Evolutionary conservation across 2,888 invertebrate species (phyloP), one percentile per base, ranked within the genome.

Genomic region (Incurvaria masculella): DNA sequence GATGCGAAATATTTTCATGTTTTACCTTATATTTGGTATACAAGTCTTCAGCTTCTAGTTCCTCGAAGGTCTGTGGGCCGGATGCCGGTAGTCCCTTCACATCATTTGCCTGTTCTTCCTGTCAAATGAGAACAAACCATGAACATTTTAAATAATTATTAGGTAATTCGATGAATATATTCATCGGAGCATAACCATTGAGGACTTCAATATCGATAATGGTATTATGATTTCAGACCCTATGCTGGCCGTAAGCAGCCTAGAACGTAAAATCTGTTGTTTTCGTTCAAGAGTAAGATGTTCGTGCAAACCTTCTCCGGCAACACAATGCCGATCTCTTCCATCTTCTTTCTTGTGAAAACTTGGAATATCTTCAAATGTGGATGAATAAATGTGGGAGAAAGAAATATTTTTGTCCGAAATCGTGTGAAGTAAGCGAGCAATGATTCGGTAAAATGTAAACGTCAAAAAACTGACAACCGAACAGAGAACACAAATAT

Each of bases 1-100:
- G 47, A 49, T 55, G 17, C 5, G 10, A 10, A 44, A 17, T 4
- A 38, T 18, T 17, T 40, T 14, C 27, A 52, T 47, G 48, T 23
- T 4, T 52, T 79, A 91, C 92, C 86, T 97, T 97, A 63, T 91
- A 97, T 72, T 94, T 95, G 14, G 95, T 95, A 68, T 96, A 97
- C 45, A 97, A 80, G 80, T 97, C 97, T 69, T 96, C 95, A 40
- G 89, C 81, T 67, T 96, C 96, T 53, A 91, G 62, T 60, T 93
- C 93, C 59, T 93, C 93, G 53, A 89, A 81, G 17, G 85, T 80
- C 58, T 86, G 87, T 16, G 85, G 82, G 23, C 86, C 85, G 56
- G 87, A 81, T 52, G 87, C 85, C 52, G 82, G 73, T 47, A 81
- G 72, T 27, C 83, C 85, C 64, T 86, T 87, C n/a, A 78, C 68